phyloP scores from a whole-genome alignment of 1,140 invertebrate genomes.

The Brachionus manjavacas region DNA sequence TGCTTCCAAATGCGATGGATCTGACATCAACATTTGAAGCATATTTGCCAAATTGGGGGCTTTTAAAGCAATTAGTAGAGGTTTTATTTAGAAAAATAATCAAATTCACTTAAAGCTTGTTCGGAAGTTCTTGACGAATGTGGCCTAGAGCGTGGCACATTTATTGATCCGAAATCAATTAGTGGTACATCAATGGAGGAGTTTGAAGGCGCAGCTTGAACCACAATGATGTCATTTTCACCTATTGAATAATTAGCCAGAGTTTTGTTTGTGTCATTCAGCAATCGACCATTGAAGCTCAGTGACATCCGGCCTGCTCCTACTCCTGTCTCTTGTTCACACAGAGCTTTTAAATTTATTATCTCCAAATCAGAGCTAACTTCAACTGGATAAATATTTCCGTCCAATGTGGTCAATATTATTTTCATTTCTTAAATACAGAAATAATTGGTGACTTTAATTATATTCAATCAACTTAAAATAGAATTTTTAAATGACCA shows the following conservation, averaged over 20 bases:
- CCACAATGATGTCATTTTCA: conserved; percentile 38
- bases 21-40: conserved; percentile 25
- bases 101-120: not conserved
- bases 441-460: too few species aligned
- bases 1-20: not conserved
- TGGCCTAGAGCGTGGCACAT: not conserved
- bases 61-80: not conserved
- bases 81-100: not conserved
- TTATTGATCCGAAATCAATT: conserved; percentile 33
- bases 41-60: conserved; percentile 27
- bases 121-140: not conserved
- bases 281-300: not conserved
- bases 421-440: not conserved
- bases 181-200: not conserved
- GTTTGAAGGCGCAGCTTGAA: not conserved
- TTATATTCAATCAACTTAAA: too few species aligned
- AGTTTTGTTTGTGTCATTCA: not conserved
- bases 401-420: conserved; percentile 28
- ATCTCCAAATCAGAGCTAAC: conserved; percentile 29
- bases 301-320: not conserved
- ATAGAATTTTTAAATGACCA: not conserved
- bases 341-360: conserved; percentile 37
- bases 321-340: conserved; percentile 33
- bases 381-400: conserved; percentile 25
- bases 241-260: not conserved